These are phyloP conservation scores for Phenganax subtilis DNA, from an alignment of 92 coral and sea anemone genomes.

Conservation along the genomic window DNA sequence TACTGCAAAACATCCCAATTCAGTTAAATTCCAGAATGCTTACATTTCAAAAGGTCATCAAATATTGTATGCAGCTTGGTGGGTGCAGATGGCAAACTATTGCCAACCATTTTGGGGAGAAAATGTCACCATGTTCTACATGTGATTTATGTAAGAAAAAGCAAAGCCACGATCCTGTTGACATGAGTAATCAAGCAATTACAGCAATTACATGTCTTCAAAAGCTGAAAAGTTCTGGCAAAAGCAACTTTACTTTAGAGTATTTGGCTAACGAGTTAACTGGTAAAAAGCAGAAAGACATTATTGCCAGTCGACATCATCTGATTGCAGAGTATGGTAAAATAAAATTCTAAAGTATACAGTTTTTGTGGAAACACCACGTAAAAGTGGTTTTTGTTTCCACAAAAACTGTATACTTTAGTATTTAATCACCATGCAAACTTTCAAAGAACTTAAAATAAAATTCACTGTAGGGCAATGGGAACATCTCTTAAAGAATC, in stretches of 20 bases:
- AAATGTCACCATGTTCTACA: constrained; percentile 8
- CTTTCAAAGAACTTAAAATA: no score
- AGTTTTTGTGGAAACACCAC: no score
- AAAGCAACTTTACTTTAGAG: background rate
- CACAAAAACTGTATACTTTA: no score
- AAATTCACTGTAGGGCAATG: background rate
- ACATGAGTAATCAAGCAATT: background rate
- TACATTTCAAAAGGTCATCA: background rate
- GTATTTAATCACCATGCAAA: no score
- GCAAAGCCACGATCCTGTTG: background rate
- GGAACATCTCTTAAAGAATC: background rate
- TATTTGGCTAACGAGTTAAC: background rate
- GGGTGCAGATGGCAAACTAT: background rate
- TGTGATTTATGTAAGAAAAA: background rate
- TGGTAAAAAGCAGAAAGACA: background rate
- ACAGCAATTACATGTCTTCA: background rate
- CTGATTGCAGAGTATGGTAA: constrained; percentile 3
- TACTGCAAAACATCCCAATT: constrained; percentile 4
- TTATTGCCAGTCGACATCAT: background rate
- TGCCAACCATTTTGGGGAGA: background rate
- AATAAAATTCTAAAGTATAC: no score
- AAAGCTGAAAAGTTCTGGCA: background rate
- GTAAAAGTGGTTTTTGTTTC: no score
- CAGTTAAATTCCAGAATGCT: background rate
- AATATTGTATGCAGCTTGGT: constrained; percentile 5